Evolutionary conservation across 1,140 invertebrate species (phyloP).

Genomic region (Gerris buenoi): DNA sequence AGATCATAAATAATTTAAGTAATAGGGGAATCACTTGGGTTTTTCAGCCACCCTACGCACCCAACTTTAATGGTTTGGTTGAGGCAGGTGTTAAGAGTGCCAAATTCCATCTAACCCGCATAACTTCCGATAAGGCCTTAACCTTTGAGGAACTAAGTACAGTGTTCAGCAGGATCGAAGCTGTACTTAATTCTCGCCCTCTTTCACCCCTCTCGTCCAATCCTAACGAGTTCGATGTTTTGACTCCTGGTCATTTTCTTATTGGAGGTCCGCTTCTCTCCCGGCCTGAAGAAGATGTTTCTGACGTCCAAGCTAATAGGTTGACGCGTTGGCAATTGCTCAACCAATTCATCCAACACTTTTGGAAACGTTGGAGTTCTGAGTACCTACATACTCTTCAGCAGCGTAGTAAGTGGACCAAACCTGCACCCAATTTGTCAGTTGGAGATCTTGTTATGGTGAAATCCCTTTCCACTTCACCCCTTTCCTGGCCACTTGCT

Average conservation of each 20-base stretch:
- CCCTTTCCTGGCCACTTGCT: too few species aligned
- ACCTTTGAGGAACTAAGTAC: constrained; percentile 25
- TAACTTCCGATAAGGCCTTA: background rate
- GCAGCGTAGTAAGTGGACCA: constrained; percentile 13
- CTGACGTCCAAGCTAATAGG: constrained; percentile 14
- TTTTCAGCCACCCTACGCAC: constrained; percentile 1
- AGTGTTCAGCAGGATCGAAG: constrained; percentile 22
- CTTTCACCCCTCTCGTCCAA: constrained; percentile 8
- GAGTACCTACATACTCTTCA: constrained; percentile 15
- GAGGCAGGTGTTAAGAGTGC: background rate
- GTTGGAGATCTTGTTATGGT: constrained; percentile 11
- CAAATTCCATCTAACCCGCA: background rate
- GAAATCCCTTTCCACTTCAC: too few species aligned
- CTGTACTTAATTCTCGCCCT: constrained; percentile 23
- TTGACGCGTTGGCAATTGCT: constrained; percentile 9
- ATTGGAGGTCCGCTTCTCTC: constrained; percentile 7
- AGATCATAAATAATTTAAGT: background rate
- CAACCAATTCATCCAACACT: constrained; percentile 10
- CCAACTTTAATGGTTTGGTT: constrained; percentile 5
- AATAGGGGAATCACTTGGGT: background rate
- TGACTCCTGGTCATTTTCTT: background rate
- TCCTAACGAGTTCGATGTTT: constrained; percentile 7
- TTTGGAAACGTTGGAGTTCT: constrained; percentile 13
- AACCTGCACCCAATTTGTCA: constrained; percentile 1
- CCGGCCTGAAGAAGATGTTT: constrained; percentile 20